A percentile compares a stretch with the other conserved stretches of the same genome.
phyloP scores from a whole-genome alignment of 2,113 vertebrate genomes.

The Macrotis lagotis region DNA sequence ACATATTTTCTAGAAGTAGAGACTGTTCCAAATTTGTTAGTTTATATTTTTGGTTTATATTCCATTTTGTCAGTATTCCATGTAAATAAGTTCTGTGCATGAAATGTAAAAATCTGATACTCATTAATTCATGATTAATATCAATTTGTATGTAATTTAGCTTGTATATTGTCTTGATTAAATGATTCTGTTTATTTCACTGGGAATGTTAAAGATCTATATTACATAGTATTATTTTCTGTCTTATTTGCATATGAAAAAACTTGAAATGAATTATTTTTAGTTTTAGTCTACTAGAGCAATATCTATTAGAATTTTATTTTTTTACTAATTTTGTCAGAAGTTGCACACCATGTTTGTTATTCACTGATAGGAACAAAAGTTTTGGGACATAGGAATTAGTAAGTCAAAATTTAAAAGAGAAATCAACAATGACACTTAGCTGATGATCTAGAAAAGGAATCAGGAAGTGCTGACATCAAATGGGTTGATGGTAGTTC shows the following conservation, averaged over 20 bases:
- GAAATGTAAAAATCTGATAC: slow-evolving; percentile 32
- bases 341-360: not conserved
- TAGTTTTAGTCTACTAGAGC: not conserved
- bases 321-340: not conserved
- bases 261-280: not conserved
- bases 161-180: slow-evolving; percentile 26
- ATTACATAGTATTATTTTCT: not conserved
- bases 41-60: slow-evolving; percentile 50
- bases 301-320: not conserved
- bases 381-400: not conserved
- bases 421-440: not conserved
- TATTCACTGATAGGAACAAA: slow-evolving; percentile 6
- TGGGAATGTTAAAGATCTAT: slow-evolving; percentile 34
- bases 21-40: slow-evolving; percentile 45
- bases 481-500: not conserved
- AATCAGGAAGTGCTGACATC: not conserved
- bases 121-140: slow-evolving; percentile 29
- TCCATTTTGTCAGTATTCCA: not conserved
- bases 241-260: slow-evolving; percentile 4
- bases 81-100: not conserved
- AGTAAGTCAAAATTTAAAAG: too few species aligned
- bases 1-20: slow-evolving; percentile 38
- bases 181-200: slow-evolving; percentile 27
- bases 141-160: not conserved
- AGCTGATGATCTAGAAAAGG: not conserved